phyloP scores from a whole-genome alignment of 2,797 vertebrate genomes.

The Allobates femoralis region DNA sequence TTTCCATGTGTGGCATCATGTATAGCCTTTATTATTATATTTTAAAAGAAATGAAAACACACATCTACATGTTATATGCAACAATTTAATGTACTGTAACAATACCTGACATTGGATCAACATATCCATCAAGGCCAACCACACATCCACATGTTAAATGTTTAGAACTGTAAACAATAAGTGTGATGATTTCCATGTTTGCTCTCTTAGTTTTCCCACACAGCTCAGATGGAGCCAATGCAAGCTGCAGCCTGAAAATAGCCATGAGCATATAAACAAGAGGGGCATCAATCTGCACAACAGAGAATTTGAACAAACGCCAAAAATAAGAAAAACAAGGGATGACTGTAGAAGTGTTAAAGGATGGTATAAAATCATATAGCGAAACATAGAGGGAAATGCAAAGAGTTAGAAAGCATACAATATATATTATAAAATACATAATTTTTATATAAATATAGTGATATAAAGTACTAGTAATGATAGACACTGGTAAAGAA shows the following conservation, averaged over 20 bases:
- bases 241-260: conserved; percentile 74
- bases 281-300: conserved; percentile 40
- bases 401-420: not conserved
- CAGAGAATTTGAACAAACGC: conserved; percentile 8
- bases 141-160: conserved; percentile 58
- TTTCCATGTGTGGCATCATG: conserved; percentile 5
- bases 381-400: no score
- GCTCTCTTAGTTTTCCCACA: conserved; percentile 60
- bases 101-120: conserved; percentile 34
- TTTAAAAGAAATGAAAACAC: not conserved
- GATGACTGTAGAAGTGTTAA: not conserved
- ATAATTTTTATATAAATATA: no score
- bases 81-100: conserved; percentile 28
- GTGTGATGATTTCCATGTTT: conserved; percentile 70
- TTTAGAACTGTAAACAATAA: conserved; percentile 1
- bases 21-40: conserved; percentile 25
- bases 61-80: not conserved
- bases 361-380: no score
- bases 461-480: no score
- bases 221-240: conserved; percentile 66
- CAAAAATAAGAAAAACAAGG: conserved; percentile 7
- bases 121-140: conserved; percentile 20
- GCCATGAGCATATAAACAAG: conserved; percentile 70
- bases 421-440: no score
- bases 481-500: no score